These are phyloP conservation scores for Margarornis squamiger DNA, from an alignment of 2,797 vertebrate genomes.

Conservation along the genomic window DNA sequence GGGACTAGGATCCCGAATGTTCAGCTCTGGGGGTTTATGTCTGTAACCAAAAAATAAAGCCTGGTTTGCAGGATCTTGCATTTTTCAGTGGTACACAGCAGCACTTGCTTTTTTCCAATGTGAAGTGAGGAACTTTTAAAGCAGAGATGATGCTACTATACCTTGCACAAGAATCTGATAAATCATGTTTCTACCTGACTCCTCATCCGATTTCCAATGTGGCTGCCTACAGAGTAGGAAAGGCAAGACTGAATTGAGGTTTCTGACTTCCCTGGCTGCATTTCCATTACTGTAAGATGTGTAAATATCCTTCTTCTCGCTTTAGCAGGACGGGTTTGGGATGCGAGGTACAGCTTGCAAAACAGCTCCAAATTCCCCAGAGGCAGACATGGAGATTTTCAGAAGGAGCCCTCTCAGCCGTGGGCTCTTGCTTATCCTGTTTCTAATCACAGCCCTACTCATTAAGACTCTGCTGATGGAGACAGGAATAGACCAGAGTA, in stretches of 20 bases:
- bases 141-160: neutral
- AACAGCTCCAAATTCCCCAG: neutral
- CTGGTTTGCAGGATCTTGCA: neutral
- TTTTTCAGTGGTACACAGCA: neutral
- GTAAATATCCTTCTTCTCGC: neutral
- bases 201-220: neutral
- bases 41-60: neutral
- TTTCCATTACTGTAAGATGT: neutral
- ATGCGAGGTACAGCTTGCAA: neutral
- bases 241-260: neutral
- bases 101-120: neutral
- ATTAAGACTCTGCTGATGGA: neutral
- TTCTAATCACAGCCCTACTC: neutral
- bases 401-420: neutral
- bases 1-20: neutral
- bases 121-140: neutral
- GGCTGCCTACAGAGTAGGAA: neutral
- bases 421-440: neutral
- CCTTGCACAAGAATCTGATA: neutral
- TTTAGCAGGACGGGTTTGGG: neutral
- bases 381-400: neutral
- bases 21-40: neutral
- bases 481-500: constrained; percentile 14
- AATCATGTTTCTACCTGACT: neutral
- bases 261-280: neutral